Evolutionary conservation across 2,888 invertebrate genomes (phyloP), one percentile per base, ranked within the genome.

Genomic region (Mesorhabditis spiculigera): DNA sequence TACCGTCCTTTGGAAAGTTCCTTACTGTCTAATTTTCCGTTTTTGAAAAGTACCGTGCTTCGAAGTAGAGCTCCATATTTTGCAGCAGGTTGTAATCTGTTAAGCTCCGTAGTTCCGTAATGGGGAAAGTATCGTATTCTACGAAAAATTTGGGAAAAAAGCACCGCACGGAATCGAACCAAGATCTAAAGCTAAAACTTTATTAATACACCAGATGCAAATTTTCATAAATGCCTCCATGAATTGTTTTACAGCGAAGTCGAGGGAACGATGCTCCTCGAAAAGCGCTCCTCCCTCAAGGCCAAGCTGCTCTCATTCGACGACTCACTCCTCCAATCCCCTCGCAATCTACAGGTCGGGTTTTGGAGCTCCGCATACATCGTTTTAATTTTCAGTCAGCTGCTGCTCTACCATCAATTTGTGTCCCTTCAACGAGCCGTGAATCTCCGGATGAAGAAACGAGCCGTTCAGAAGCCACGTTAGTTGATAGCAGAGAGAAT

Each of bases 201-300:
- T 28, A 28, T 3, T 3, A 28, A 28, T 28, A 28, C 28, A 28
- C 28, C 28, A 28, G 28, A 28, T 1, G 28, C 28, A 28, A 28
- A 28, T 28, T 28, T 28, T 28, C 28, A 28, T 28, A 28, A 1
- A 28, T 28, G 28, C 28, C 28, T 28, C 28, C 28, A 28, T 28
- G 3, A 28, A 28, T 28, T 28, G 28, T 28, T 87, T 89, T 82
- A 61, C 88, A 95, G 94, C 91, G 97, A 98, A 87, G 98, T 98
- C 88, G 98, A 98, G 89, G 98, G 98, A 10, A 91, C 94, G 77
- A 97, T 97, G 88, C 89, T 98, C 73, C 90, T 97, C 66, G 96
- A 96, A 50, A 98, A 99, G 88, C 90, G 98, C 77, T 97, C 96
- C 43, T 79, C 81, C 5, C 71, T 84, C 16, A 84, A 85, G 72